Percentiles rank a stretch among this genome's conserved stretches.
phyloP scores from a whole-genome alignment of 1,140 invertebrate genomes.

The Bombus difficillimus region DNA sequence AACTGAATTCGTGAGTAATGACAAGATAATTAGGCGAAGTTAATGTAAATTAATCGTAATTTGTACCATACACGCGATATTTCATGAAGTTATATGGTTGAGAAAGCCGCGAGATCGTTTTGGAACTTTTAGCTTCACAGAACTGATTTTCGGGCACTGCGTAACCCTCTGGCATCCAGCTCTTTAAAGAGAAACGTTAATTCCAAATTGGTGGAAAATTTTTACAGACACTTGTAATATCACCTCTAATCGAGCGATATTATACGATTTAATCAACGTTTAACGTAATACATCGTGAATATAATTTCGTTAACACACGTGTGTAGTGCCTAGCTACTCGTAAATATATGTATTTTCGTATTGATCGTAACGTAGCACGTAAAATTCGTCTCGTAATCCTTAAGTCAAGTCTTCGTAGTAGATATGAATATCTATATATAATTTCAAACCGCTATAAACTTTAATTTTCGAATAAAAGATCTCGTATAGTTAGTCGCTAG shows the following conservation, averaged over 20 bases:
- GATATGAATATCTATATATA: conserved; percentile 34
- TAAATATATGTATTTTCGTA: neutral
- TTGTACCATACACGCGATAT: conserved; percentile 35
- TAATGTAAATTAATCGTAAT: conserved; percentile 29
- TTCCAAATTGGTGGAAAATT: neutral
- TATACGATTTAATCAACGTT: neutral
- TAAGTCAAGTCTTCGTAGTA: conserved; percentile 18
- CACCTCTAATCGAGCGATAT: neutral
- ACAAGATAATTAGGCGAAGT: neutral
- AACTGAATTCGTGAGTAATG: neutral
- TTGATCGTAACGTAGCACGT: neutral
- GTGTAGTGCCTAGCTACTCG: neutral
- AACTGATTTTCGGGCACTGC: neutral
- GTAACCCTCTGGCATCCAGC: neutral
- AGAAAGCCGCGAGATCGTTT: neutral
- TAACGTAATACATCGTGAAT: neutral
- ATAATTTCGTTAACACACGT: neutral
- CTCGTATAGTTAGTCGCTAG: neutral
- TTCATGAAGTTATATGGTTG: conserved; percentile 1
- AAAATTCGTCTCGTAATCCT: neutral
- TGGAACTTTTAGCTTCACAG: neutral
- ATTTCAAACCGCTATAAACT: conserved; percentile 17
- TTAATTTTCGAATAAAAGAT: neutral
- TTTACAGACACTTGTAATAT: neutral
- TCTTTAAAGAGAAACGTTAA: neutral